These are phyloP conservation scores for Panthera leo DNA, from an alignment of 2,113 vertebrate species.

Conservation along the genomic window DNA sequence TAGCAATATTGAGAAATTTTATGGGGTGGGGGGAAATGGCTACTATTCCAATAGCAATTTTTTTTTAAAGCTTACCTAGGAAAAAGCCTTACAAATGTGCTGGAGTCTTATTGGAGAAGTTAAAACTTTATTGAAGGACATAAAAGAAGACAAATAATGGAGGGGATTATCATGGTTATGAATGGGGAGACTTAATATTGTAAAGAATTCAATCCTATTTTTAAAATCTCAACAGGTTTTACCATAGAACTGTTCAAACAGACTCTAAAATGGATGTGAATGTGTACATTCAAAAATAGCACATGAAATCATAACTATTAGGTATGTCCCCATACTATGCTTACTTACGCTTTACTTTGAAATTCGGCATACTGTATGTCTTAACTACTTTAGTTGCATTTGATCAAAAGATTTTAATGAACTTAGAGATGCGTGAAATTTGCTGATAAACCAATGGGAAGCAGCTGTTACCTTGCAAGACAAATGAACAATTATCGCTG, in stretches of 20 bases:
- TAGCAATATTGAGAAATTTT: not conserved
- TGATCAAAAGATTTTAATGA: conserved; percentile 25
- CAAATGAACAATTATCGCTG: not conserved
- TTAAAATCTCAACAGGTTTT: not conserved
- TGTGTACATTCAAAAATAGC: not conserved
- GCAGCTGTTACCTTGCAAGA: not conserved
- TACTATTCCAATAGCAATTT: not conserved
- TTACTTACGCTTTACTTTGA: not conserved
- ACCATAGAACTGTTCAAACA: not conserved
- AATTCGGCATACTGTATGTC: not conserved
- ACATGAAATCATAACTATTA: not conserved
- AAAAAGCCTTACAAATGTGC: not conserved
- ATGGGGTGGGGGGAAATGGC: not conserved
- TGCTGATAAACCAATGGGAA: not conserved
- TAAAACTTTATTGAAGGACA: not conserved
- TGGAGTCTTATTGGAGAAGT: not conserved
- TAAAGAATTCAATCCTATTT: not conserved
- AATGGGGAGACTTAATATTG: not conserved
- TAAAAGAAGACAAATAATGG: not conserved
- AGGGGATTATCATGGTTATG: not conserved
- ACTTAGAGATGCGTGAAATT: not conserved
- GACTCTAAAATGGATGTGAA: not conserved
- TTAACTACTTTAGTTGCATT: not conserved
- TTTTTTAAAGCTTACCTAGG: not conserved
- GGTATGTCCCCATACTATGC: not conserved